Evolutionary conservation across 2,113 vertebrate species (phyloP).

Genomic region (Ibidorhyncha struthersii): DNA sequence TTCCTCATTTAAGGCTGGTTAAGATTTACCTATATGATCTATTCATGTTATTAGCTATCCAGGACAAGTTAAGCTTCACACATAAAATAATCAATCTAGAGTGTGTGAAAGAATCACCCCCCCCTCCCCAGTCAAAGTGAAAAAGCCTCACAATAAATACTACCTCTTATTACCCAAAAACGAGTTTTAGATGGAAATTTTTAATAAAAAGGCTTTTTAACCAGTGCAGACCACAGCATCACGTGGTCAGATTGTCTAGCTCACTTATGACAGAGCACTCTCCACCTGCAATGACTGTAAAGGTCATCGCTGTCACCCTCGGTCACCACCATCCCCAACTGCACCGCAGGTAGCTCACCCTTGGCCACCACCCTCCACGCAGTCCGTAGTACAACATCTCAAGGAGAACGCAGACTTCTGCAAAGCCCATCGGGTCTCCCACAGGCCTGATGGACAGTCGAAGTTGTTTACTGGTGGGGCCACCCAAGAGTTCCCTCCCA

Average conservation of each 20-base stretch:
- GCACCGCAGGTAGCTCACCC: not conserved
- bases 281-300: not conserved
- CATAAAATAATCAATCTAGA: not conserved
- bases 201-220: not conserved
- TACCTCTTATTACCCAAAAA: not conserved
- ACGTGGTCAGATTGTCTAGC: not conserved
- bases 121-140: not conserved
- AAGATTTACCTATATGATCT: not conserved
- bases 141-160: not conserved
- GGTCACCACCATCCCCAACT: not conserved
- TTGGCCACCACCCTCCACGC: not conserved
- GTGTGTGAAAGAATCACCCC: not conserved
- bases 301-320: fast-evolving
- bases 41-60: not conserved
- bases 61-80: not conserved
- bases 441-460: not conserved
- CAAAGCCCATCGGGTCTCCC: not conserved
- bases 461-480: not conserved
- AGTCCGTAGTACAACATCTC: fast-evolving
- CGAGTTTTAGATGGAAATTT: not conserved
- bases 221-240: not conserved
- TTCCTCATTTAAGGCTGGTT: not conserved
- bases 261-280: fast-evolving
- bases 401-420: fast-evolving
- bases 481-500: not conserved